phyloP scores from a whole-genome alignment of 2,113 vertebrate genomes.

The Corynorhinus townsendii region DNA sequence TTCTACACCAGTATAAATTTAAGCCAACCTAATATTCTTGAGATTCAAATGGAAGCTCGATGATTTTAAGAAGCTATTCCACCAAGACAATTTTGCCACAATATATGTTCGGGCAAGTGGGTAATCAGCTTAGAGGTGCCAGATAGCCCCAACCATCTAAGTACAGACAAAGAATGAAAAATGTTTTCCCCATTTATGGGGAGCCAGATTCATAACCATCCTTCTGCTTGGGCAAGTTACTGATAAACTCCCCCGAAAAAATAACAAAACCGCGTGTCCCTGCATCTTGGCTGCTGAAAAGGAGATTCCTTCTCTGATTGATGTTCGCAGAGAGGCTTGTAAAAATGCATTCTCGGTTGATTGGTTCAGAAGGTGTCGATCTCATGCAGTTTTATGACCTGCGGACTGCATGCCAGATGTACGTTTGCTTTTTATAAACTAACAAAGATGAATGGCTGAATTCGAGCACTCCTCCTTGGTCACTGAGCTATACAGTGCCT shows the following conservation, averaged over 20 bases:
- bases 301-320: conserved; percentile 86
- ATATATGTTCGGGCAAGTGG: conserved; percentile 60
- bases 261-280: conserved; percentile 82
- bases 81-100: conserved; percentile 68
- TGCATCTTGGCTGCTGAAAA: conserved; percentile 84
- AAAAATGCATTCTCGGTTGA: conserved; percentile 90
- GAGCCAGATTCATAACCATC: conserved; percentile 85
- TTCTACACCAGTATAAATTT: conserved; percentile 46
- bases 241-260: conserved; percentile 83
- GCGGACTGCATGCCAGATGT: conserved; percentile 85
- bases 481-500: conserved; percentile 73
- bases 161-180: conserved; percentile 79
- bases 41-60: conserved; percentile 60
- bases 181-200: conserved; percentile 80
- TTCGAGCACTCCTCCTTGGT: conserved; percentile 78
- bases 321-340: conserved; percentile 85
- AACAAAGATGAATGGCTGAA: conserved; percentile 88
- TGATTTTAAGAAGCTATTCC: conserved; percentile 71
- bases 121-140: conserved; percentile 67
- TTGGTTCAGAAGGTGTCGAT: conserved; percentile 88
- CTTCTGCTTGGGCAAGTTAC: conserved; percentile 81
- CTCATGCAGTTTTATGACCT: conserved; percentile 85
- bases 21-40: conserved; percentile 49
- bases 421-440: conserved; percentile 90
- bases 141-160: conserved; percentile 70